Evolutionary conservation across 2,797 vertebrate genomes (phyloP), one percentile per base, ranked within the genome.

Genomic region (Crocodylus rhombifer): DNA sequence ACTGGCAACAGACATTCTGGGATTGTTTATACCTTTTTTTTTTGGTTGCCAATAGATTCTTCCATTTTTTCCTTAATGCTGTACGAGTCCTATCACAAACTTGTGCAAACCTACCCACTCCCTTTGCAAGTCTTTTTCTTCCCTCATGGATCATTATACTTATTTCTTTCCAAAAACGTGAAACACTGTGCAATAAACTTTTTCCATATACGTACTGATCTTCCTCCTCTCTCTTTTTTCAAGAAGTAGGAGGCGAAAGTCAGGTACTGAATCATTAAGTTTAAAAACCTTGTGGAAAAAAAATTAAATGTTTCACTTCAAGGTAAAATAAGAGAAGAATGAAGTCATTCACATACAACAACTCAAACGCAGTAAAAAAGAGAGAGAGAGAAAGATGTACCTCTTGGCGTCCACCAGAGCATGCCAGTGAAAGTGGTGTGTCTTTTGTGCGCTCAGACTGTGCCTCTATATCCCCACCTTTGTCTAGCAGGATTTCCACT

Each of bases 381-480:
- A 25, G 61, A 61, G 21, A 5, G 0, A 2, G 51, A 18, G 77
- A 18, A 57, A 80, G 75, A 89, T 92, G 91, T 95, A 99, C 99
- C 98, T 99, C 99, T 95, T 99, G 99, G 84, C 99, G 98, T 87
- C 99, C 99, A 85, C 99, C 99, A 11, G 99, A 99, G 97, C 99
- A 99, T 17, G 99, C 99, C 95, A 99, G 95, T 8, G 99, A 99
- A 84, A 99, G 99, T 6, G 99, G 99, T 71, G 99, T 99, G 97
- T 99, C 99, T 98, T 99, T 99, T 96, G 99, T 99, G 98, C 99
- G 98, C 98, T 99, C 99, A 12, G 99, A 99, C 96, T 99, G 99
- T 80, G 99, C 99, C 97, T 99, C 99, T 94, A 99, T 99, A 92
- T 99, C 99, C 42, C 99, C 99, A 89, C 99, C 99, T 98, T 99